Evolutionary conservation across 1,140 invertebrate genomes (phyloP).

Genomic region (Metaphire vulgaris): DNA sequence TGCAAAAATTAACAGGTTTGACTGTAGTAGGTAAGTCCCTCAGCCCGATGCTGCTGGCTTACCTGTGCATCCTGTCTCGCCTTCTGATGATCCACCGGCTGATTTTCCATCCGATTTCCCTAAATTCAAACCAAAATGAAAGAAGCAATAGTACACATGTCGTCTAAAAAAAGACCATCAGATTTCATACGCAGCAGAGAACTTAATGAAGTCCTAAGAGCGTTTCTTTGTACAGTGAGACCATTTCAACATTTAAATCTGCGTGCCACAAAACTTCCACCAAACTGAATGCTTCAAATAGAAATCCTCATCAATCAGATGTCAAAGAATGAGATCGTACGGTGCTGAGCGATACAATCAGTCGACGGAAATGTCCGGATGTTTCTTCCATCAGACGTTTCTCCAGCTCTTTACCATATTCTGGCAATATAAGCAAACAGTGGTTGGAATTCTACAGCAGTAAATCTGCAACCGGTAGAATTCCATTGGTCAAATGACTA

Average conservation of each 20-base stretch:
- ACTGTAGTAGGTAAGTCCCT: no score
- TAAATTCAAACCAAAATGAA: slow-evolving; percentile 11
- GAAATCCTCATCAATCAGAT: not conserved
- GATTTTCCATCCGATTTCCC: slow-evolving; percentile 20
- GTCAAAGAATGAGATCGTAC: not conserved
- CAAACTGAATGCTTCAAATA: not conserved
- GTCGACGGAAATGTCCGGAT: slow-evolving; percentile 32
- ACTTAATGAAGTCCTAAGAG: not conserved
- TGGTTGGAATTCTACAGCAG: not conserved
- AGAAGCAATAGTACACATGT: no score
- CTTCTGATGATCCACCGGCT: slow-evolving; percentile 11
- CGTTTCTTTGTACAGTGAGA: not conserved
- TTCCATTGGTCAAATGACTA: no score
- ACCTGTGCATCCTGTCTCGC: slow-evolving; percentile 24
- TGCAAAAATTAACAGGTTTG: no score
- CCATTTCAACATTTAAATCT: no score
- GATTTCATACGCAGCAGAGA: no score
- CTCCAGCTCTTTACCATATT: slow-evolving; percentile 30
- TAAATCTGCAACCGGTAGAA: no score
- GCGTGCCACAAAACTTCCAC: no score
- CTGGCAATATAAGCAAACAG: slow-evolving; percentile 17
- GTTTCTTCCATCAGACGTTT: slow-evolving; percentile 34
- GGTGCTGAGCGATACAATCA: slow-evolving; percentile 32
- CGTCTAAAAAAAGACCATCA: no score
- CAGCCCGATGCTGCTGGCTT: not conserved